Percentiles rank a stretch among this genome's conserved stretches.
These are phyloP conservation scores for Troides aeacus DNA, from an alignment of 2,888 invertebrate species.

Conservation along the genomic window DNA sequence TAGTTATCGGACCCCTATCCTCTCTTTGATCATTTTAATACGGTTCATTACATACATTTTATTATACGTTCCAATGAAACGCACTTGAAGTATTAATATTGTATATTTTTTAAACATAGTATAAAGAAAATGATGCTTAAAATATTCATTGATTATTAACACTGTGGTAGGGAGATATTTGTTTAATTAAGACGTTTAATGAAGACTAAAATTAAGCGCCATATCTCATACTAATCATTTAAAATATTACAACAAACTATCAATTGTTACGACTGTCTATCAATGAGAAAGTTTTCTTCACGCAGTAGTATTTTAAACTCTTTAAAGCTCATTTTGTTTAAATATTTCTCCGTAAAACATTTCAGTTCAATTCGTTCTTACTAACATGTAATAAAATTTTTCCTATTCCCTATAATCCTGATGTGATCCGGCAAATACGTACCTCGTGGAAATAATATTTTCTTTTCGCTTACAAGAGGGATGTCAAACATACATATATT, in stretches of 20 bases:
- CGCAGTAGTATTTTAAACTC: too few relatives aligned
- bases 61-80: background rate
- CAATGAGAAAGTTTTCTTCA: too few relatives aligned
- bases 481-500: background rate
- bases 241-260: too few relatives aligned
- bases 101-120: too few relatives aligned
- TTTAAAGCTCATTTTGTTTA: background rate
- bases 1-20: background rate
- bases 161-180: too few relatives aligned
- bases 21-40: conserved; percentile 1
- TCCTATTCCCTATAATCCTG: background rate
- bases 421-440: conserved; percentile 5
- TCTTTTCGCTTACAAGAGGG: background rate
- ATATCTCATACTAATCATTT: too few relatives aligned
- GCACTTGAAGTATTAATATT: background rate
- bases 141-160: too few relatives aligned
- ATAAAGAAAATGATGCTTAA: too few relatives aligned
- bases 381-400: background rate
- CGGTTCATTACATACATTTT: background rate
- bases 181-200: too few relatives aligned
- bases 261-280: too few relatives aligned
- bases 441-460: conserved; percentile 3
- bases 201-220: too few relatives aligned
- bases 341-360: background rate
- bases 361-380: background rate